These are phyloP conservation scores for Micropoecilia bifurca DNA, from an alignment of 2,797 vertebrate genomes.

Conservation along the genomic window DNA sequence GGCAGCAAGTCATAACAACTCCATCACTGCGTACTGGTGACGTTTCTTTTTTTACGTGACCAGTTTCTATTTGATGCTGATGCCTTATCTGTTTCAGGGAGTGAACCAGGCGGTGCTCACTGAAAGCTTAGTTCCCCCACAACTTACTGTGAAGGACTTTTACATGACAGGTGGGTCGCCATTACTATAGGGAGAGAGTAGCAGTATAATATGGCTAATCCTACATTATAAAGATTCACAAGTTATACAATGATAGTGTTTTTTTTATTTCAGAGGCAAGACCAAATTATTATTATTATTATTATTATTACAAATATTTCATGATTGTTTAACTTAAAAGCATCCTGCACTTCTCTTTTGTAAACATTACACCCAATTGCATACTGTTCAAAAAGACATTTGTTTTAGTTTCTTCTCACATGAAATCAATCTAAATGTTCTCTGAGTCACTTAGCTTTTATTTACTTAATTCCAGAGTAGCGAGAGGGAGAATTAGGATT, in stretches of 20 bases:
- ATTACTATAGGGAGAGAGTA: background rate
- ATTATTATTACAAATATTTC: background rate
- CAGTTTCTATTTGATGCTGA: slow-evolving; percentile 4
- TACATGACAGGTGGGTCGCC: slow-evolving; percentile 89
- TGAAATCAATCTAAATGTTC: background rate
- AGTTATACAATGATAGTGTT: background rate
- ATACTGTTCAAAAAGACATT: background rate
- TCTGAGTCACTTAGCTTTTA: background rate
- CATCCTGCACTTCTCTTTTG: background rate
- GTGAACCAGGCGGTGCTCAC: slow-evolving; percentile 84
- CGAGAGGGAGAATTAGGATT: background rate
- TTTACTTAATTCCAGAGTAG: background rate
- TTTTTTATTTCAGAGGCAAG: background rate
- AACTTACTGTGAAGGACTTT: slow-evolving; percentile 91
- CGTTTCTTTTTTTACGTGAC: slow-evolving; percentile 19
- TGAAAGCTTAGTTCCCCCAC: slow-evolving; percentile 87
- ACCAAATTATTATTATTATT: background rate
- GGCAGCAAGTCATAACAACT: background rate
- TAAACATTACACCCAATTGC: background rate
- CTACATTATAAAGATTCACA: background rate
- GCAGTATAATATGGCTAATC: background rate
- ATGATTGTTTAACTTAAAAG: background rate
- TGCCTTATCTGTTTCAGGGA: slow-evolving; percentile 75
- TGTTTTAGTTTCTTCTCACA: background rate
- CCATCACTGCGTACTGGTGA: slow-evolving; percentile 5